Evolutionary conservation across 2,888 invertebrate genomes (phyloP), one percentile per base, ranked within the genome.

Genomic region (Uloborus plumipes): DNA sequence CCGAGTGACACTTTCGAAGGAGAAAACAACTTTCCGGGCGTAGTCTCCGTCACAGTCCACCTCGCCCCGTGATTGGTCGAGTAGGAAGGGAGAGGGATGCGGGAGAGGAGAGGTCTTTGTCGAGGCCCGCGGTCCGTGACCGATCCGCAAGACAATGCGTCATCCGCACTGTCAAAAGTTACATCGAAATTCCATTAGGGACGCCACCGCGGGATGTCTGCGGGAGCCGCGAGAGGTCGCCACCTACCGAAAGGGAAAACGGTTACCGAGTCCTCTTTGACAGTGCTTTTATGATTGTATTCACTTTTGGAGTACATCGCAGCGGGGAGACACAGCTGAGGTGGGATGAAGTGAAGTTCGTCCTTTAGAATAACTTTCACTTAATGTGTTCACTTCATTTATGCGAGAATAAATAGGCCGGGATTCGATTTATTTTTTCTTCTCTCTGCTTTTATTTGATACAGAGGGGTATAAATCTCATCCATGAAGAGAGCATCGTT

Each of bases 181-280:
- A 81, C 80, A 81, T 64, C 74, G 74, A 81, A 81, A 81, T 81
- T 81, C 80, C 80, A 81, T 81, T 81, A 81, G 80, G 74, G 59
- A 39, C 62, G 49, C 51, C 80, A 20, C 69, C n/a, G 65, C 80
- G 74, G 80, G 80, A 80, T 67, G 79, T 67, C 73, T 73, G 55
- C 22, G 15, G 18, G 22, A 70, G 55, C 74, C 80, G 74, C 74
- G 55, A 81, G 80, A 81, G 80, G 80, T 74, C 80, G 80, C 80
- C 80, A 75, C 80, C 74, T 70, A 74, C 74, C 55, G 74, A 16
- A 59, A 18, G 53, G 31, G 58, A 71, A 66, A 71, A 14, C 51
- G 66, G 70, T 26, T n/a, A 15, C 18, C 13, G 26, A 16, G 39
- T 26, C 71, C 49, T 20, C 51, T 14, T 77, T 77, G 77, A 77